Conservation (phyloP, 1,140 invertebrate genomes). For the Nephotettix cincticeps region DNA sequence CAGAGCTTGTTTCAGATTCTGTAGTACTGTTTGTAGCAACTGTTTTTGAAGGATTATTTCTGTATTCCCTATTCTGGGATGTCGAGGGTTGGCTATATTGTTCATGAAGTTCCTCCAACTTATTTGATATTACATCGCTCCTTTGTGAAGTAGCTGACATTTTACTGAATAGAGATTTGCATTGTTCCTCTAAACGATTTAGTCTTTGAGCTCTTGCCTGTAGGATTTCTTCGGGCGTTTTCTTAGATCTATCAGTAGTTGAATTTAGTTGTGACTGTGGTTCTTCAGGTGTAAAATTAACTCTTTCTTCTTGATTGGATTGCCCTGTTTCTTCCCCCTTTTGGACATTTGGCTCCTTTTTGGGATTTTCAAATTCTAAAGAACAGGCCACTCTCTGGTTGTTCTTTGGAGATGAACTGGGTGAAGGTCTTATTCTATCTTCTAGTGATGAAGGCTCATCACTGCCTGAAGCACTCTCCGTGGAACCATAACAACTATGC, state of each 20-base stretch:
- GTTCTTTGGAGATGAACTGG: background rate
- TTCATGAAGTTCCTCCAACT: constrained; percentile 52
- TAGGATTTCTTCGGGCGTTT: constrained; percentile 56
- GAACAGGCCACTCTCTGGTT: background rate
- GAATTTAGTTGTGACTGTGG: no score
- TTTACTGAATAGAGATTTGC: constrained; percentile 62
- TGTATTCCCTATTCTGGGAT: no score
- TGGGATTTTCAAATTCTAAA: background rate
- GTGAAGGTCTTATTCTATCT: background rate
- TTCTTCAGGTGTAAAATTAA: no score
- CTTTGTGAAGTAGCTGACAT: constrained; percentile 60
- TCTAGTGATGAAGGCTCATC: background rate
- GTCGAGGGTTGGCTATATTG: constrained; percentile 35
- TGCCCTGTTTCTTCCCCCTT: background rate
- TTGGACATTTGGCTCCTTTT: background rate
- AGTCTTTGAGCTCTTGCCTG: constrained; percentile 60
- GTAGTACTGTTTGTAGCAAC: no score
- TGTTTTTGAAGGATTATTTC: no score
- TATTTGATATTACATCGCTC: constrained; percentile 57
- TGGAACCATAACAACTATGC: constrained; percentile 46
- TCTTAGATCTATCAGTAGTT: constrained; percentile 10
- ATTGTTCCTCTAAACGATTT: constrained; percentile 66
- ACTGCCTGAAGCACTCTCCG: background rate
- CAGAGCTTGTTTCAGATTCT: no score
- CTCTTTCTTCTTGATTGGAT: no score